Conservation (phyloP, 2,888 invertebrate genomes). For the Eutolmus rufibarbis region DNA sequence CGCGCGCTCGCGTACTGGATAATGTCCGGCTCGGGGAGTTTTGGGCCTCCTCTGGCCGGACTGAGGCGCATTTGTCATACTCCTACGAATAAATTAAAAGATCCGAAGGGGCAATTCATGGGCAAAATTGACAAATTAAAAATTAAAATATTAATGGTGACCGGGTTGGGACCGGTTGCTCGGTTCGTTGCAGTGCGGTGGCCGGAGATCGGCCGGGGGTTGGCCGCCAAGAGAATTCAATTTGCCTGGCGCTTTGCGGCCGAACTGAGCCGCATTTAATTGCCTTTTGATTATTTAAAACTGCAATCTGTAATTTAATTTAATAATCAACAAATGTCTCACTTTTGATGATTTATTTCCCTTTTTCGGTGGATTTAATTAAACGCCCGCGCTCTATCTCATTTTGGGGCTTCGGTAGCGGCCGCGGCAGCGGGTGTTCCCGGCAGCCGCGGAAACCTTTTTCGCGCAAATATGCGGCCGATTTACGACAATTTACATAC, state of each 20-base stretch:
- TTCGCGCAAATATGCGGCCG: not conserved
- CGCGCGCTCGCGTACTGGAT: not conserved
- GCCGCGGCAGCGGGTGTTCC: not conserved
- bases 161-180: not conserved
- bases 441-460: not conserved
- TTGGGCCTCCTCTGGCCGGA: not conserved
- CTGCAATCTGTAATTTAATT: conserved; percentile 14
- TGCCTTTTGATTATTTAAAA: conserved; percentile 6
- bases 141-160: not conserved
- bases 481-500: not conserved
- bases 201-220: not conserved
- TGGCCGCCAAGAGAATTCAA: not conserved
- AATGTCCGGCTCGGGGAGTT: not conserved
- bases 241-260: not conserved
- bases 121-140: not conserved
- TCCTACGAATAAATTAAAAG: not conserved
- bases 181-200: not conserved
- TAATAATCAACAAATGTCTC: conserved; percentile 3
- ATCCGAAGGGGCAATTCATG: not conserved
- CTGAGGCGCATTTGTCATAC: not conserved
- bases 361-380: not conserved
- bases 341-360: not conserved
- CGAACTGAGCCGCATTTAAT: not conserved
- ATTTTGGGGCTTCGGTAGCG: not conserved
- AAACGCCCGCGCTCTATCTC: not conserved